A percentile compares a stretch with the other conserved stretches of the same genome.
phyloP scores from a whole-genome alignment of 1,140 invertebrate species.

The Triops cancriformis region DNA sequence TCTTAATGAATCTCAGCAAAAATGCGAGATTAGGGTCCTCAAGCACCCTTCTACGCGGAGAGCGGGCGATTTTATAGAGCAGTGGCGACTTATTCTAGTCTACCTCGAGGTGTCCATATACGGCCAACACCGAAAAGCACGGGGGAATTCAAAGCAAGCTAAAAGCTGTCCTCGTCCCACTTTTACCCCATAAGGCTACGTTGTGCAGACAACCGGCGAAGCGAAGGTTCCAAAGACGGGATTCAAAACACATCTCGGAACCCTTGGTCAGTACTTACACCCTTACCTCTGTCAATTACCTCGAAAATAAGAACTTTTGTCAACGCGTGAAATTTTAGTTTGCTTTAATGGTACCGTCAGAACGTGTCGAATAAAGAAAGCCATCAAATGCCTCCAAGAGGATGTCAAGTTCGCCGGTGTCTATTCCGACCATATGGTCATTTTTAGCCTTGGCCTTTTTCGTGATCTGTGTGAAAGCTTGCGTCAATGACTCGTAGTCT shows the following conservation, averaged over 20 bases:
- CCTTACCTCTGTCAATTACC: too few species aligned
- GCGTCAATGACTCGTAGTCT: background rate
- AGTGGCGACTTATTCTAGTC: background rate
- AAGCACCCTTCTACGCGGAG: background rate
- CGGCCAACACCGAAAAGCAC: background rate
- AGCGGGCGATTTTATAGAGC: background rate
- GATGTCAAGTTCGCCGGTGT: constrained; percentile 8
- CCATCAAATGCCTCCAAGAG: background rate
- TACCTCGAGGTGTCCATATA: background rate
- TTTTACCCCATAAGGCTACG: constrained; percentile 8
- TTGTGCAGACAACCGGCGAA: background rate
- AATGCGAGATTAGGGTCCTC: too few species aligned
- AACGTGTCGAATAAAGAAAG: background rate
- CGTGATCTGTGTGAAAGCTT: background rate
- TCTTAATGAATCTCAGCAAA: too few species aligned
- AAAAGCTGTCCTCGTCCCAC: background rate
- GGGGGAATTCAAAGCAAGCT: background rate
- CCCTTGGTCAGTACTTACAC: background rate
- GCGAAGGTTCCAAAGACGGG: background rate
- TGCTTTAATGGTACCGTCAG: background rate
- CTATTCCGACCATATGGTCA: background rate
- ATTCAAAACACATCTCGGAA: background rate
- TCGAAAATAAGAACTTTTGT: background rate
- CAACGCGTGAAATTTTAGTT: background rate
- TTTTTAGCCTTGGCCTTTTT: constrained; percentile 13